Evolutionary conservation across 2,113 vertebrate genomes (phyloP).

Genomic region (Trematomus loennbergii): DNA sequence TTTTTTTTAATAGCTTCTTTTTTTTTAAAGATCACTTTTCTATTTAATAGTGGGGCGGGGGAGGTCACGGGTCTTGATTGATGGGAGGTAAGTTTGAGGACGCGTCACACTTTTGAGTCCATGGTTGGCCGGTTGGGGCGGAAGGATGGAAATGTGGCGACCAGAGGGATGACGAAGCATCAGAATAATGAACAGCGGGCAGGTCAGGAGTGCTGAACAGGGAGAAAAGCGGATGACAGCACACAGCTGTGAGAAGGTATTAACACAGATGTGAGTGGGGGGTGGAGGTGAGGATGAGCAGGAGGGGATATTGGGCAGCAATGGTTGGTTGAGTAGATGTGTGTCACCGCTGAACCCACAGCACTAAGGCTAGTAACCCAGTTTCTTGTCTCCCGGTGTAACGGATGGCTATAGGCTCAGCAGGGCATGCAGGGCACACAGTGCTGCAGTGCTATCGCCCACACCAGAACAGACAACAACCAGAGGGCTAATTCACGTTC

Average conservation of each 20-base stretch:
- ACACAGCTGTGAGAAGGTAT: conserved; percentile 79
- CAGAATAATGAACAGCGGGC: conserved; percentile 67
- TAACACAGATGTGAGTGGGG: conserved; percentile 71
- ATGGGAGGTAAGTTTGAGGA: conserved; percentile 77
- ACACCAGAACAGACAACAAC: conserved; percentile 64
- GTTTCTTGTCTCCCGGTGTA: conserved; percentile 69
- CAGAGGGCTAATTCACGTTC: conserved; percentile 56
- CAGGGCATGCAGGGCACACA: conserved; percentile 74
- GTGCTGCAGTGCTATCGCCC: conserved; percentile 87
- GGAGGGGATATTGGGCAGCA: conserved; percentile 49
- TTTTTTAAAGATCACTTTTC: conserved; percentile 36
- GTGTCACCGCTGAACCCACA: conserved; percentile 80
- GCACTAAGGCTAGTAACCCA: conserved; percentile 82
- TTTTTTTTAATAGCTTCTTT: conserved; percentile 5
- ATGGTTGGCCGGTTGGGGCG: conserved; percentile 58
- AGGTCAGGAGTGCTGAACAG: conserved; percentile 62
- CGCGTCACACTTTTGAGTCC: conserved; percentile 49
- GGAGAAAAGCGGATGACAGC: conserved; percentile 66
- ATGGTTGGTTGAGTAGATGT: conserved; percentile 71
- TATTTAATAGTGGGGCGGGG: conserved; percentile 53
- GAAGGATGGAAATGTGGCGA: conserved; percentile 54
- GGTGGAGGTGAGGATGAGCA: conserved; percentile 20
- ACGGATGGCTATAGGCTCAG: conserved; percentile 61
- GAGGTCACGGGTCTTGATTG: conserved; percentile 63
- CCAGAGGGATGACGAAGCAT: conserved; percentile 67